These are phyloP conservation scores for Scyliorhinus canicula DNA, from an alignment of 2,797 vertebrate species.

Conservation along the genomic window DNA sequence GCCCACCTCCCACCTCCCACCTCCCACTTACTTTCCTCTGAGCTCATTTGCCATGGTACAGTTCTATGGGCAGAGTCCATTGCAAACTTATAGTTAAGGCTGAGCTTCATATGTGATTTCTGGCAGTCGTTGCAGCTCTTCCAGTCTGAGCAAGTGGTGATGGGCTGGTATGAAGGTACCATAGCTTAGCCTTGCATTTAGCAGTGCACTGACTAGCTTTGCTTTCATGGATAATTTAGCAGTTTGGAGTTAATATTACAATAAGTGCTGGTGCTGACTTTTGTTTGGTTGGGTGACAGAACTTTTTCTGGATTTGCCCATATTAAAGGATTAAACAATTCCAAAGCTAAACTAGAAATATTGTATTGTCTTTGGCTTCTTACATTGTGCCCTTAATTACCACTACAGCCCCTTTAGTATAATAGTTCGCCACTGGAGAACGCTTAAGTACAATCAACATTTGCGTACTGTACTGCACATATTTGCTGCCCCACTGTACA, in stretches of 20 bases:
- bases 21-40: not conserved
- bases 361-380: not conserved
- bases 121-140: not conserved
- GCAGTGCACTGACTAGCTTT: not conserved
- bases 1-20: not conserved
- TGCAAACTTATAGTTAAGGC: not conserved
- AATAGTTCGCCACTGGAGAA: not conserved
- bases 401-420: not conserved
- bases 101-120: not conserved
- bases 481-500: not conserved
- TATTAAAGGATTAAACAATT: not conserved
- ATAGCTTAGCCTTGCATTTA: not conserved
- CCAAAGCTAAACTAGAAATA: not conserved
- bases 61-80: not conserved
- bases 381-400: not conserved
- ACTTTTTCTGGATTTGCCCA: not conserved
- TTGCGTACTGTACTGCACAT: not conserved
- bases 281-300: not conserved
- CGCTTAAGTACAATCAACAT: too few species aligned
- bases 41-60: not conserved
- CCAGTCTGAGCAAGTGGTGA: not conserved
- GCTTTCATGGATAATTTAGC: not conserved
- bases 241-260: not conserved
- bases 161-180: not conserved
- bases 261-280: not conserved